Percentiles rank a stretch among this genome's conserved stretches.
phyloP scores from a whole-genome alignment of 2,797 vertebrate species.

The Diplodus puntazzo region DNA sequence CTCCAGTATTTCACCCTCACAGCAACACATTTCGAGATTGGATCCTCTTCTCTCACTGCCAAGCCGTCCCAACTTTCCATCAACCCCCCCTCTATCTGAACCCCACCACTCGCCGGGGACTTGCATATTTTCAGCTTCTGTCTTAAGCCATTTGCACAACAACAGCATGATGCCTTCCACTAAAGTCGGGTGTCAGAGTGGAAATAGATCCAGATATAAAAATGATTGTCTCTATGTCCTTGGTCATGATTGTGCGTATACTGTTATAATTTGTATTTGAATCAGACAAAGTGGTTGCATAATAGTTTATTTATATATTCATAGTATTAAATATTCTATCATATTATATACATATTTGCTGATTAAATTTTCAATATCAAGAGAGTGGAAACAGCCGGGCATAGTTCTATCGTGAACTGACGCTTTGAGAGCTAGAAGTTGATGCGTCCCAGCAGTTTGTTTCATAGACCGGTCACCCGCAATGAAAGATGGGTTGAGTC shows the following conservation, averaged over 20 bases:
- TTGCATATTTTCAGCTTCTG: slow-evolving; percentile 42
- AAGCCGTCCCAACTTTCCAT: slow-evolving; percentile 32
- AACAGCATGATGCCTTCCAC: slow-evolving; percentile 38
- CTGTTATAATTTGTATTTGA: no score
- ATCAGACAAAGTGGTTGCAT: not conserved
- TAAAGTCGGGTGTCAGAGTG: not conserved
- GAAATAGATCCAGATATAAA: slow-evolving; percentile 3
- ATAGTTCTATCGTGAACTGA: no score
- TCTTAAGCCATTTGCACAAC: slow-evolving; percentile 50
- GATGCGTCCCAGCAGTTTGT: no score
- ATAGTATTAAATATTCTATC: not conserved
- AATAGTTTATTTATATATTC: not conserved
- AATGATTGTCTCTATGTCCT: not conserved
- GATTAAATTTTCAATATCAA: not conserved
- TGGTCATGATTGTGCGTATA: not conserved
- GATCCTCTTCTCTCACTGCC: slow-evolving; percentile 43
- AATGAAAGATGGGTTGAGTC: no score
- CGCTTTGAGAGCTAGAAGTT: no score
- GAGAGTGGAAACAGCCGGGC: no score
- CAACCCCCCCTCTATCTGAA: slow-evolving; percentile 15
- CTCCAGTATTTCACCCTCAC: slow-evolving; percentile 43
- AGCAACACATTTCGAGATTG: slow-evolving; percentile 58
- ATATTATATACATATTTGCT: not conserved
- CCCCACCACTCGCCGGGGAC: slow-evolving; percentile 22
- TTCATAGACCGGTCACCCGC: no score